Evolutionary conservation across 2,113 vertebrate genomes (phyloP).

Genomic region (Lates calcarifer): DNA sequence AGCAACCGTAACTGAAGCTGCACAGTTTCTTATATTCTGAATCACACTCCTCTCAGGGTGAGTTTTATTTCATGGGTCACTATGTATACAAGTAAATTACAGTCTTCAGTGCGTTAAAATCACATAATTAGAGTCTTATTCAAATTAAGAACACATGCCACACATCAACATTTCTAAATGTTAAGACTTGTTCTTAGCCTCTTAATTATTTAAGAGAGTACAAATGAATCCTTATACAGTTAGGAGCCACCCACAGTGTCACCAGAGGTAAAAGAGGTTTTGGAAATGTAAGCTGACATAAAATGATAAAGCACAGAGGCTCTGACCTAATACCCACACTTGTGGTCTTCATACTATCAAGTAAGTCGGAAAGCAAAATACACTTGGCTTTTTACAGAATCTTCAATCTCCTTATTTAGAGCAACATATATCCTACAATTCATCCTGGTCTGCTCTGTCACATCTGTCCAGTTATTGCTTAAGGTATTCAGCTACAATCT

Average conservation of each 20-base stretch:
- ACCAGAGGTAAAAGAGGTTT: background rate
- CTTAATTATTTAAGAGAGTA: background rate
- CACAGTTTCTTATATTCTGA: background rate
- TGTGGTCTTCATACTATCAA: no score
- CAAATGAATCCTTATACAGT: background rate
- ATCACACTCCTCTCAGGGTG: constrained; percentile 14
- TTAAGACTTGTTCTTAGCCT: constrained; percentile 3
- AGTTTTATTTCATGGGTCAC: constrained; percentile 8
- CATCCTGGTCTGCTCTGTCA: no score
- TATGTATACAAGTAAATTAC: constrained; percentile 2
- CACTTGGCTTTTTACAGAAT: no score
- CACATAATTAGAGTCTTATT: background rate
- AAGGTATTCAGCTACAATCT: no score
- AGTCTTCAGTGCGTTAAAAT: background rate
- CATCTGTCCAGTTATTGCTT: no score
- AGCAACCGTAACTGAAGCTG: background rate
- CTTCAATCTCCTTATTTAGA: no score
- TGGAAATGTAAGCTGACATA: background rate
- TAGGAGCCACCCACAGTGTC: background rate
- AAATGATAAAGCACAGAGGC: background rate
- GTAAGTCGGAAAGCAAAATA: no score
- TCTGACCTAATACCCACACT: no score
- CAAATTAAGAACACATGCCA: background rate
- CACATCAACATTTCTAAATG: background rate
- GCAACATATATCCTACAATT: no score